A percentile compares a stretch with the other conserved stretches of the same genome.
Evolutionary conservation across 1,140 invertebrate species (phyloP).

Genomic region (Berghia stephanieae): DNA sequence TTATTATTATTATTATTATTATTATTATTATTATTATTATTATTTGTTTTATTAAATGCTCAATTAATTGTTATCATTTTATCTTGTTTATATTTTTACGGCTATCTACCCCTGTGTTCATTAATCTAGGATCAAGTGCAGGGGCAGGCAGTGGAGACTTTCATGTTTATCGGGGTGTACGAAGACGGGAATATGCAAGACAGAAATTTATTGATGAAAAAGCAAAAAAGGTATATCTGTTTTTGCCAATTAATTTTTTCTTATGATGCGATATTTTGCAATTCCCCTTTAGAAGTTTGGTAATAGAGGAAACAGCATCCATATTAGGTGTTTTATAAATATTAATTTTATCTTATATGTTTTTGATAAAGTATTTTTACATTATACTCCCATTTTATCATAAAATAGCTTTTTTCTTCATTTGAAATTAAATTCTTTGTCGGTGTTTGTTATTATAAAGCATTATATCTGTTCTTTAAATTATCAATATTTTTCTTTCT

Average conservation of each 20-base stretch:
- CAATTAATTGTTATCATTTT: no score
- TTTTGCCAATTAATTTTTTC: not conserved
- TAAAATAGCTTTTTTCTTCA: not conserved
- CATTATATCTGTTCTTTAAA: not conserved
- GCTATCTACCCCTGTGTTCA: no score
- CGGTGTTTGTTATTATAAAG: no score
- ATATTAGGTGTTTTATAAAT: not conserved
- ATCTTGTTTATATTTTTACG: no score
- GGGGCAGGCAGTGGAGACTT: slow-evolving; percentile 98
- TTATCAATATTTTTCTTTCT: not conserved
- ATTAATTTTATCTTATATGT: not conserved
- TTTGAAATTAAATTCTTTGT: no score
- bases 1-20: no score
- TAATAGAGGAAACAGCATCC: not conserved
- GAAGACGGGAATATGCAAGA: slow-evolving; percentile 92
- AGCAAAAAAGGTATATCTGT: slow-evolving; percentile 76
- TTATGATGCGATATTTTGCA: not conserved
- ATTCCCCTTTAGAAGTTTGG: not conserved
- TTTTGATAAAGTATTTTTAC: not conserved
- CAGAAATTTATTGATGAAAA: slow-evolving; percentile 92
- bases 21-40: no score
- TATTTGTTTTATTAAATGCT: no score
- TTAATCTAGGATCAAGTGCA: slow-evolving; percentile 86
- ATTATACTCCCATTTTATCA: not conserved
- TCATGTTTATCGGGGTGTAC: slow-evolving; percentile 94